Base-by-base conservation (phyloP, 2,113 vertebrate genomes). In the Tetrao urogallus region DNA sequence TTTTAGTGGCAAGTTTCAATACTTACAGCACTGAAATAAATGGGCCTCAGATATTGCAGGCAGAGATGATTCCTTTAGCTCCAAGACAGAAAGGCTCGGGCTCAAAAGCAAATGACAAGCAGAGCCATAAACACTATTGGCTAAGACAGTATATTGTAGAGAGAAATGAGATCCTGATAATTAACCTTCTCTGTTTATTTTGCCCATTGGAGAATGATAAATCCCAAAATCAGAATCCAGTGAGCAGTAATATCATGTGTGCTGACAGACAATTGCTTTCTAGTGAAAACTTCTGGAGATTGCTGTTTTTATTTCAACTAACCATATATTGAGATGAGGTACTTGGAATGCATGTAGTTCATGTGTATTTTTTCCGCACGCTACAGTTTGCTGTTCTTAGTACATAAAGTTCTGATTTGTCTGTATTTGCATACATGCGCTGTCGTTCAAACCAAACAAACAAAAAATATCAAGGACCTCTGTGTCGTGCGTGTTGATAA, bases 171-270 rank as follows among this genome's bases (percentile, higher is more conserved):
- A 58, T 88, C 66, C 48, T 25, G 43, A 24, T 60, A 82, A 78
- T 94, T 94, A 86, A 93, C 86, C 83, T 93, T 82, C 61, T 72
- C 69, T 81, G 28, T 40, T 95, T 71, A 30, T 40, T 95, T 71
- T 95, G 47, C 32, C 65, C 27, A 11, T 48, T 88, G 80, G 28
- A 83, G 65, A 69, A 75, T 84, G 88, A 93, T 28, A 27, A 75
- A 92, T 90, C 70, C 73, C 40, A 70, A 18, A 66, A 70, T 75
- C 30, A 2, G 40, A 57, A 84, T 86, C 63, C 30, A 13, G 40
- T 56, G 89, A 92, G 45, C 45, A 30, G 30, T 86, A 50, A 65
- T 76, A 38, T 52, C 27, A 36, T 75, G 86, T 82, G 40, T 86
- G 61, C 77, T 95, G 63, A 57, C 30, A 84, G 54, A 67, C 65